These are phyloP conservation scores for Acanthis flammea DNA, from an alignment of 2,797 vertebrate species.

Conservation along the genomic window DNA sequence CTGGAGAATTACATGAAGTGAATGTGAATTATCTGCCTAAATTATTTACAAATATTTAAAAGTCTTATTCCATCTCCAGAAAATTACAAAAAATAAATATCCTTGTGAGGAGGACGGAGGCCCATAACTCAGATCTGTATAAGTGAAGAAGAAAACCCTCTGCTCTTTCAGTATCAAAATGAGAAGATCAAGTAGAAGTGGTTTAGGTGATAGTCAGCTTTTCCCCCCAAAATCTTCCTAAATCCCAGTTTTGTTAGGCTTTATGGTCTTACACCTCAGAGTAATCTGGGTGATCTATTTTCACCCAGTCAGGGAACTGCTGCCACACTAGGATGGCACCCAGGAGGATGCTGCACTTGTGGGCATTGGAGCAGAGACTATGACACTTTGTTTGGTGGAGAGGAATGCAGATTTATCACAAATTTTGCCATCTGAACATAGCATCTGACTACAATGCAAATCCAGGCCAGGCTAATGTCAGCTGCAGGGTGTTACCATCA, in stretches of 20 bases:
- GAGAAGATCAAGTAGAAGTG: neutral
- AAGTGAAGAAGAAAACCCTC: neutral
- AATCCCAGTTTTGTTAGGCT: neutral
- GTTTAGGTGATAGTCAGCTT: neutral
- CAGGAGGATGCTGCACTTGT: rapidly evolving
- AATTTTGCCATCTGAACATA: neutral
- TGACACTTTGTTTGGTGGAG: neutral
- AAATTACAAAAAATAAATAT: neutral
- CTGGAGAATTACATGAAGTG: neutral
- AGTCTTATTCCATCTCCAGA: neutral
- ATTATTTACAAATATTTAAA: neutral
- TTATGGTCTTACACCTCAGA: neutral
- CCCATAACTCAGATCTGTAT: neutral
- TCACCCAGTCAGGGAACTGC: rapidly evolving
- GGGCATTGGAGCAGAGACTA: neutral
- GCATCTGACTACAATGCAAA: neutral
- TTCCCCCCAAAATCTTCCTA: rapidly evolving
- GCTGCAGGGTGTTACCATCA: neutral
- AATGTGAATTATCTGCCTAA: neutral
- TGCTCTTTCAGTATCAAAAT: neutral
- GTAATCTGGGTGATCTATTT: neutral
- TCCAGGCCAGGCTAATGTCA: neutral
- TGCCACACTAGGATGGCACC: neutral
- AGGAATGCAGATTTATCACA: neutral
- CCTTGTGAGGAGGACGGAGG: neutral